Evolutionary conservation across 23 tunicate genomes (phyloP), one percentile per base, ranked within the genome.

Genomic region (Halocynthia roretzi): DNA sequence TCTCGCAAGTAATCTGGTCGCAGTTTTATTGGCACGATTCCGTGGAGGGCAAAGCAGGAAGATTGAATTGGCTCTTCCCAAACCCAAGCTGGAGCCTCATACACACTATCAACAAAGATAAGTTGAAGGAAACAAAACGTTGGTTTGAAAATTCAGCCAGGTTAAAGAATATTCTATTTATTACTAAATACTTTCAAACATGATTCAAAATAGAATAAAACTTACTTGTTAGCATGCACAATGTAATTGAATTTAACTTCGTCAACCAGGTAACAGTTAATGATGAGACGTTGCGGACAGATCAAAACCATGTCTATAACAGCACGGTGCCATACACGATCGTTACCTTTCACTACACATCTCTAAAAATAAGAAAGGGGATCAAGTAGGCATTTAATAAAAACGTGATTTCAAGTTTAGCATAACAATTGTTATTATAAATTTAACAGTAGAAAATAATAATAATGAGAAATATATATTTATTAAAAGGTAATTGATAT

Each of bases 61-160:
- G 83, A 85, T 77, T 61, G 80, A 11, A 63, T 51, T 53, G 83
- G 83, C 8, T 66, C 67, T 12, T 66, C 66, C 93, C 93, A 87
- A 44, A 87, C 83, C 93, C 93, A 87, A 8, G 77, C 21, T 31
- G 93, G 93, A 76, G 87, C 77, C 15, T 67, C 80, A 63, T 61
- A 87, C 7, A 87, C 54, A 44, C 93, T 87, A 10, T 40, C 31
- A 74, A n/a, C 1, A 74, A 54, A 74, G 71, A 21, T 11, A 67
- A 12, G 18, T 11, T n/a, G 15, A 17, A 67, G 20, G 71, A 4
- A 12, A 14, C 18, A 12, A 10, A n/a, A 67, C 12, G 18, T 12
- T 11, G 12, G 71, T 11, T 1, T 31, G 44, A 31, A 31, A 31
- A 31, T 31, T 31, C 44, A 31, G 44, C 44, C 44, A 31, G 4